Evolutionary conservation across 2,797 vertebrate genomes (phyloP).

Genomic region (Eutrigla gurnardus): DNA sequence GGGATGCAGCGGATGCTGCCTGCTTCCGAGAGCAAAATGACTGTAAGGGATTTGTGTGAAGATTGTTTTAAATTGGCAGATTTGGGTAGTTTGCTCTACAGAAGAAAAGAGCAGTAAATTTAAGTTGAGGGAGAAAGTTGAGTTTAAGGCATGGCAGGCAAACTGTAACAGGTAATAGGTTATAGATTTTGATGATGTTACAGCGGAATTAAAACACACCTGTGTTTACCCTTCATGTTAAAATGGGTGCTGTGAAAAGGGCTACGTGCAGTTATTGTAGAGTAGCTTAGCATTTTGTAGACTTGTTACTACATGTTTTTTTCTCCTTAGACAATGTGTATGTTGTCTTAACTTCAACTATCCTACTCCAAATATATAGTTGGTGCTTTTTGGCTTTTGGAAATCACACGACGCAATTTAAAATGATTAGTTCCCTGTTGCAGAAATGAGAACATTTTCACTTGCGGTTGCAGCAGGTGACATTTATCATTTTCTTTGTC

Average conservation of each 20-base stretch:
- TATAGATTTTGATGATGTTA: background rate
- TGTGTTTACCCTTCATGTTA: background rate
- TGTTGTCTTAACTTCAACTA: background rate
- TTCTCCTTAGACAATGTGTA: too few relatives aligned
- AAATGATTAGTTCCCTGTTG: constrained; percentile 14
- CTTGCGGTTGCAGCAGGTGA: constrained; percentile 14
- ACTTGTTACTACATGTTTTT: too few relatives aligned
- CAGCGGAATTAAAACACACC: background rate
- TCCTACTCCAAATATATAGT: background rate
- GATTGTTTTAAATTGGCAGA: background rate
- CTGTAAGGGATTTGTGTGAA: constrained; percentile 5
- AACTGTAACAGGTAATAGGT: background rate
- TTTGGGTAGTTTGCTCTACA: background rate
- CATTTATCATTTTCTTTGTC: constrained; percentile 46
- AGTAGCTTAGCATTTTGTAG: background rate
- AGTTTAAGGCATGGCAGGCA: background rate
- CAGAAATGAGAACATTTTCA: background rate
- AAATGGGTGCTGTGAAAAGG: background rate
- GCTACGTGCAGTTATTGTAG: background rate
- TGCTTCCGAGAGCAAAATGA: constrained; percentile 19
- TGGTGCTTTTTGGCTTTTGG: background rate
- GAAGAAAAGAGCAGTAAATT: too few relatives aligned
- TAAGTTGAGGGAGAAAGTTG: background rate
- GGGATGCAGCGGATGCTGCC: constrained; percentile 18
- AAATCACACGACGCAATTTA: background rate